Conservation (phyloP, 1,140 invertebrate genomes). For the Papilio xuthus region DNA sequence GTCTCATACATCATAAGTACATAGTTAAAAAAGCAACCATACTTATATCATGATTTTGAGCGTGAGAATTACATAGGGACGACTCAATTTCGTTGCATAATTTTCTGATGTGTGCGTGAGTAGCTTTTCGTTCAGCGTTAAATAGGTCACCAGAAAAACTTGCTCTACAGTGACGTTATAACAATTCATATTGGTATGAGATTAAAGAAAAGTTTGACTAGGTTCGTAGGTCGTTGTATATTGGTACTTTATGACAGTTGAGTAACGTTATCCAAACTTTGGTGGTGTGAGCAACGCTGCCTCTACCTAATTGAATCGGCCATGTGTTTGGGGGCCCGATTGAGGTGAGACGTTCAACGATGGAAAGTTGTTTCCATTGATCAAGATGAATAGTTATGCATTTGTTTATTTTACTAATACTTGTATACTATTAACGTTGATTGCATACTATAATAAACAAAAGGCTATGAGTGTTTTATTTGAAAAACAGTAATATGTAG, state of each 20-base stretch:
- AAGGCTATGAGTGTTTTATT: neutral
- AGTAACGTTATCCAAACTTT: constrained; percentile 44
- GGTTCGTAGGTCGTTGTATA: constrained; percentile 24
- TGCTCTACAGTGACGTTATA: neutral
- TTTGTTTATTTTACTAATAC: constrained; percentile 12
- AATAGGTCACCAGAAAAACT: neutral
- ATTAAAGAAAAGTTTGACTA: constrained; percentile 32
- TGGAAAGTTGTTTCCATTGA: constrained; percentile 17
- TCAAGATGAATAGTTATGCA: constrained; percentile 15
- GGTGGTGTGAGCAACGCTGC: constrained; percentile 24
- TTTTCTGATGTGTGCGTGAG: constrained; percentile 13
- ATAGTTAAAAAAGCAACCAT: neutral
- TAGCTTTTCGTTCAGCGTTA: constrained; percentile 18
- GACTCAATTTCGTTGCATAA: constrained; percentile 5
- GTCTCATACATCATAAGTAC: neutral
- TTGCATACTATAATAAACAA: neutral
- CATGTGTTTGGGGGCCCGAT: constrained; percentile 39
- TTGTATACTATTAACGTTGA: neutral
- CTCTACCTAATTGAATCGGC: constrained; percentile 35
- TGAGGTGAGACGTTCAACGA: constrained; percentile 36
- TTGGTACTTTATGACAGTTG: constrained; percentile 32
- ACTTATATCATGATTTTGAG: constrained; percentile 1
- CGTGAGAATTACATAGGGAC: neutral
- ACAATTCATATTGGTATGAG: neutral
- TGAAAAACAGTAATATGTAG: neutral